Conservation (phyloP, 2,888 invertebrate genomes). For the Cheilosia vernalis region DNA sequence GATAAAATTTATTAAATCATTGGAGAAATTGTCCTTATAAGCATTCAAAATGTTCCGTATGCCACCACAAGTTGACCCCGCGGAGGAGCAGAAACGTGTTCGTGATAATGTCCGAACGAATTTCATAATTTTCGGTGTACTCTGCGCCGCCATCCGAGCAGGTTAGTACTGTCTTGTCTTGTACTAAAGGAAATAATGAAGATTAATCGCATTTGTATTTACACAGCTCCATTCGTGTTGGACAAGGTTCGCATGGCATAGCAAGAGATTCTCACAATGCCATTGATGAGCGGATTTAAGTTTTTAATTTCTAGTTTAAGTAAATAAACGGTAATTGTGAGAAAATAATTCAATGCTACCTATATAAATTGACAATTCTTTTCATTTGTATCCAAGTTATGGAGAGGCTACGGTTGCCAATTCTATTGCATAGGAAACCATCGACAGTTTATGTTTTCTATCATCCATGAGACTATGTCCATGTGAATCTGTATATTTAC, state of each 20-base stretch:
- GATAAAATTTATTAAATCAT: not conserved
- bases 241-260: constrained; percentile 50
- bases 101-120: constrained; percentile 81
- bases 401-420: no score
- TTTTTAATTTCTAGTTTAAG: constrained; percentile 59
- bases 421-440: no score
- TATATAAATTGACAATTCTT: no score
- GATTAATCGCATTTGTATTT: constrained; percentile 16
- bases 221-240: constrained; percentile 56
- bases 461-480: no score
- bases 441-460: no score
- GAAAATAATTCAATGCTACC: not conserved
- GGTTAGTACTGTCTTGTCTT: constrained; percentile 76
- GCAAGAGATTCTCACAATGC: constrained; percentile 58
- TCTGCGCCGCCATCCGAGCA: constrained; percentile 80
- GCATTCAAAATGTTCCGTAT: constrained; percentile 81
- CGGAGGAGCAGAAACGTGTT: constrained; percentile 81
- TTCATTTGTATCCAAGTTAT: no score
- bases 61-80: constrained; percentile 82
- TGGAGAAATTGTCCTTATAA: not conserved
- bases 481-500: no score
- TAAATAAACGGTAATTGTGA: constrained; percentile 48
- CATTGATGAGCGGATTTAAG: constrained; percentile 50
- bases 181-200: constrained; percentile 5
- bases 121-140: constrained; percentile 79